phyloP scores from a whole-genome alignment of 2,888 invertebrate genomes.

The Ormyrus pomaceus region DNA sequence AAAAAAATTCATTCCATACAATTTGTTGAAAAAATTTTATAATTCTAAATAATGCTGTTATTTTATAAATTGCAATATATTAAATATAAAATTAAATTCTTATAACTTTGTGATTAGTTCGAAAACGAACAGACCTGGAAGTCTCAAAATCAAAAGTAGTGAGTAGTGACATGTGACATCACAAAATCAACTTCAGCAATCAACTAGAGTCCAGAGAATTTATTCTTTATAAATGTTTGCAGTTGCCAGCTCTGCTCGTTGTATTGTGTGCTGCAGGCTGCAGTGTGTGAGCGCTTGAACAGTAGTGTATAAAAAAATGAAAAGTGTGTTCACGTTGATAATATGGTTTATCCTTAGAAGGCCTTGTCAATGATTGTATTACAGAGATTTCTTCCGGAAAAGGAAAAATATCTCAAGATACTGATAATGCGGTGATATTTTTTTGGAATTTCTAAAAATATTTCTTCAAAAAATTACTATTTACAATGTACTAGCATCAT shows the following conservation, averaged over 20 bases:
- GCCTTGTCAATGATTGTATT: slow-evolving; percentile 25
- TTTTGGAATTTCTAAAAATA: slow-evolving; percentile 3
- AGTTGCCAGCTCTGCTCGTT: not conserved
- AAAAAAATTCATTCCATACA: too few species aligned
- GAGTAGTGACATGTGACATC: not conserved
- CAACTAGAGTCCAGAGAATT: not conserved
- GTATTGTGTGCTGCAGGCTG: too few species aligned
- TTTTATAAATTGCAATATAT: not conserved
- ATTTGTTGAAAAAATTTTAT: too few species aligned
- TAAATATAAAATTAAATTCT: not conserved
- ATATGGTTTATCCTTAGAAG: slow-evolving; percentile 6
- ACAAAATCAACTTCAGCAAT: slow-evolving; percentile 12
- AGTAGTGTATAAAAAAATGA: slow-evolving; percentile 7
- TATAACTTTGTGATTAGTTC: not conserved
- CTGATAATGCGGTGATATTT: slow-evolving; percentile 28
- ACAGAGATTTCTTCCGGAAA: slow-evolving; percentile 15
- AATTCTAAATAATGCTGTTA: too few species aligned
- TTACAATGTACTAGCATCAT: slow-evolving; percentile 2
- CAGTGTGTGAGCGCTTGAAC: not conserved
- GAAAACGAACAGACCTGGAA: not conserved
- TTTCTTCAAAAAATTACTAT: not conserved
- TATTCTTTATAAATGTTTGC: slow-evolving; percentile 8
- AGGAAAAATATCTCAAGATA: slow-evolving; percentile 8
- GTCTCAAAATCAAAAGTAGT: not conserved
- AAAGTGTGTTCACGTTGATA: not conserved